Evolutionary conservation across 2,113 vertebrate genomes (phyloP).

Genomic region (Accipiter virgatus): DNA sequence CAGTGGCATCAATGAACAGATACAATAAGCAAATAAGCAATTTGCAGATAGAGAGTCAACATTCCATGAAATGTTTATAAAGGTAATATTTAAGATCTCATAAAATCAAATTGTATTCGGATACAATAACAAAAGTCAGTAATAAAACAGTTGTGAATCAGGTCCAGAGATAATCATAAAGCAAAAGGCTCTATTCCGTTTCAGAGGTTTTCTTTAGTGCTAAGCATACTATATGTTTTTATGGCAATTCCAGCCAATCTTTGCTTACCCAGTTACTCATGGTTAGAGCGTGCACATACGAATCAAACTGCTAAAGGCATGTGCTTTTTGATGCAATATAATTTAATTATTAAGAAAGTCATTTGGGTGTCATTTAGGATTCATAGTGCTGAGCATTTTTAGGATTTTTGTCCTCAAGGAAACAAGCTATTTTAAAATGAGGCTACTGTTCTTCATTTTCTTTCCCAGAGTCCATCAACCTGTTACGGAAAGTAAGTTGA

Average conservation of each 20-base stretch:
- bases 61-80: conserved; percentile 67
- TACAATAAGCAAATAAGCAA: conserved; percentile 59
- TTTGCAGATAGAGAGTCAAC: conserved; percentile 57
- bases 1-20: conserved; percentile 32
- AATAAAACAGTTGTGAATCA: conserved; percentile 38
- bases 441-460: neutral
- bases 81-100: conserved; percentile 63
- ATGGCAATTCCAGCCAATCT: neutral
- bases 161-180: conserved; percentile 12
- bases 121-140: conserved; percentile 44
- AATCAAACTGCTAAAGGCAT: neutral
- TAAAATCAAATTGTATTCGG: conserved; percentile 60
- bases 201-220: neutral
- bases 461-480: neutral
- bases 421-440: neutral
- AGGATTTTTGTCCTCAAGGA: neutral
- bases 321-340: neutral
- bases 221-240: neutral
- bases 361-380: neutral
- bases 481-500: neutral
- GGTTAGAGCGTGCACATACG: neutral
- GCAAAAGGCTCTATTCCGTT: neutral
- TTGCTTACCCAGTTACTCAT: neutral
- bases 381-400: neutral
- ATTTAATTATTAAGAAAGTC: conserved; percentile 33